phyloP scores from a whole-genome alignment of 2,797 vertebrate genomes.

The Falco concolor region DNA sequence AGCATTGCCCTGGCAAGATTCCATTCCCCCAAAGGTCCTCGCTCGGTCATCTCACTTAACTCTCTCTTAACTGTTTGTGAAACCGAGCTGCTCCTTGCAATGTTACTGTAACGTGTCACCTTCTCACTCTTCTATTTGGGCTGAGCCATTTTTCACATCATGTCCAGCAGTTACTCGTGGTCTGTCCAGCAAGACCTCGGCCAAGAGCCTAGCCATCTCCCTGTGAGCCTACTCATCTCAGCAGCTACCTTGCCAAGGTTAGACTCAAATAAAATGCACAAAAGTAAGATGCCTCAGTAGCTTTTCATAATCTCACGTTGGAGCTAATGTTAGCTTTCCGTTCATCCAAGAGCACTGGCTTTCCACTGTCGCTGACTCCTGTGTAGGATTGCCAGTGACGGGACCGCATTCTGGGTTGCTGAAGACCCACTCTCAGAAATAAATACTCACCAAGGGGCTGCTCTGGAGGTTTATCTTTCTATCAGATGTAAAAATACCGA shows the following conservation, averaged over 20 bases:
- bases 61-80: neutral
- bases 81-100: neutral
- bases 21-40: neutral
- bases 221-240: neutral
- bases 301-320: neutral
- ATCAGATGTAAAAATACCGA: neutral
- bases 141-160: neutral
- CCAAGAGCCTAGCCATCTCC: neutral
- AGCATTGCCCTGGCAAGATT: neutral
- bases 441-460: neutral
- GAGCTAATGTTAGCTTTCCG: neutral
- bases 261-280: neutral
- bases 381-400: accelerated
- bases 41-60: neutral
- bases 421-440: neutral
- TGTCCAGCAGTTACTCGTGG: neutral
- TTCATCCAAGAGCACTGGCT: neutral
- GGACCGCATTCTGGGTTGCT: neutral
- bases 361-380: accelerated
- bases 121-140: neutral
- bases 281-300: neutral
- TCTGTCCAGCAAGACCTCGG: neutral
- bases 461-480: neutral
- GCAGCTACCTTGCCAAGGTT: neutral
- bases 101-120: neutral